Percentiles rank a stretch among this genome's conserved stretches.
phyloP scores from a whole-genome alignment of 2,888 invertebrate species.

The Drosophila tanythrix region DNA sequence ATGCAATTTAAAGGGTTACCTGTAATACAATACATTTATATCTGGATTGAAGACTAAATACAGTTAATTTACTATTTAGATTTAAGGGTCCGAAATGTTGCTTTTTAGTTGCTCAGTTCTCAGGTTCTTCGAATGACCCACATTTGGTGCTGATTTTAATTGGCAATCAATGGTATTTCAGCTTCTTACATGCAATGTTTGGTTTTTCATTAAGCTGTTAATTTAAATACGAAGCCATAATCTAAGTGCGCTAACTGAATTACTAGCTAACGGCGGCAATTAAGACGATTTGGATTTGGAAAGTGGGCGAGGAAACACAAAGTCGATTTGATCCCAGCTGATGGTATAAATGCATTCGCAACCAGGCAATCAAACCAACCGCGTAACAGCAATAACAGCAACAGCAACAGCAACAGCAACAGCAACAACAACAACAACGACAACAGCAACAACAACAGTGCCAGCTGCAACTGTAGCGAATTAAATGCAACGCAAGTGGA shows the following conservation, averaged over 20 bases:
- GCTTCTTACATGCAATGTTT: neutral
- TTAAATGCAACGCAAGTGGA: slow-evolving; percentile 45
- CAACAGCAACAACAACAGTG: slow-evolving; percentile 15
- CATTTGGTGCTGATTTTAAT: neutral
- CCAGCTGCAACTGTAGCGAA: slow-evolving; percentile 35
- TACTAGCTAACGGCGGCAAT: slow-evolving; percentile 36
- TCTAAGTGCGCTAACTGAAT: slow-evolving; percentile 35
- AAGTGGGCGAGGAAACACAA: slow-evolving; percentile 8
- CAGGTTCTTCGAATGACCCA: neutral
- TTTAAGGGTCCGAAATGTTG: neutral
- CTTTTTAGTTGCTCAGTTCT: neutral
- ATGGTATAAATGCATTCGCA: slow-evolving; percentile 51
- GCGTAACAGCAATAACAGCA: slow-evolving; percentile 12
- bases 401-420: neutral
- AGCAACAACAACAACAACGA: neutral
- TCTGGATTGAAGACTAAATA: neutral
- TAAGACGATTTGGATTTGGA: slow-evolving; percentile 27
- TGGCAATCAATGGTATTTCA: slow-evolving; percentile 5
- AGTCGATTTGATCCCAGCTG: slow-evolving; percentile 5
- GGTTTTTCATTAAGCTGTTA: slow-evolving; percentile 4
- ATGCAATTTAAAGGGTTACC: neutral
- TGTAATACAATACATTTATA: neutral
- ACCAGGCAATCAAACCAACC: slow-evolving; percentile 57
- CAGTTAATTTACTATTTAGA: neutral
- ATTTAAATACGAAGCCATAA: slow-evolving; percentile 46